Conservation (phyloP, 2,888 invertebrate genomes). For the Philereme transversata region DNA sequence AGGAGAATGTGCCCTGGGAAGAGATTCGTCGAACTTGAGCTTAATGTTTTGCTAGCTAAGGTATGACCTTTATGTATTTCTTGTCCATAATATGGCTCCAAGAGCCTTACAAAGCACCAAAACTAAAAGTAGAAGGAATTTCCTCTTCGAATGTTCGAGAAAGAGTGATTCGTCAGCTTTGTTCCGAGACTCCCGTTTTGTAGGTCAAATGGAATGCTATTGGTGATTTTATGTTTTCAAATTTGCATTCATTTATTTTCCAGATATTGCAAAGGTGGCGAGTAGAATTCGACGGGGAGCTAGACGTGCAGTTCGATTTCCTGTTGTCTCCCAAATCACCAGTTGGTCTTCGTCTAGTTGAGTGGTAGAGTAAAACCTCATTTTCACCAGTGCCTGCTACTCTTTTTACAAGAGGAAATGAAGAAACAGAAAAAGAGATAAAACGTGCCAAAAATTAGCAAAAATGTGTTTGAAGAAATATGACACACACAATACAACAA, state of each 20-base stretch:
- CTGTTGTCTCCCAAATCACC: constrained; percentile 90
- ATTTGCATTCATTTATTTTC: constrained; percentile 16
- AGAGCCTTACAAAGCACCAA: too few species aligned
- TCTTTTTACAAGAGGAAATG: background rate
- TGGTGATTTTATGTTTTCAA: background rate
- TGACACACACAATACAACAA: too few species aligned
- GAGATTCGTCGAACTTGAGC: constrained; percentile 91
- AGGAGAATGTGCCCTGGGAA: constrained; percentile 93
- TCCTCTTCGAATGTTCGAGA: too few species aligned
- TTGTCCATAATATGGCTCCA: too few species aligned
- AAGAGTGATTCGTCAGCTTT: too few species aligned
- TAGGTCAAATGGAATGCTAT: too few species aligned
- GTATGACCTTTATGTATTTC: constrained; percentile 49
- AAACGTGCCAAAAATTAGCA: background rate
- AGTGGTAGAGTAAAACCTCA: constrained; percentile 66
- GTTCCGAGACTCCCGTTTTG: too few species aligned
- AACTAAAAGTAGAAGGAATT: too few species aligned
- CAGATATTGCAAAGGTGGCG: constrained; percentile 89
- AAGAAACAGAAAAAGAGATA: background rate
- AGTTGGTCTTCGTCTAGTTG: constrained; percentile 86
- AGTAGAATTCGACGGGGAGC: constrained; percentile 86
- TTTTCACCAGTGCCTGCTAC: constrained; percentile 1
- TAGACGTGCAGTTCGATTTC: constrained; percentile 92
- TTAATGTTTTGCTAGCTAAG: constrained; percentile 89
- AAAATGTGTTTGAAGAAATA: background rate